Evolutionary conservation across 2,888 invertebrate genomes (phyloP).

Genomic region (Tenthredo distinguenda): DNA sequence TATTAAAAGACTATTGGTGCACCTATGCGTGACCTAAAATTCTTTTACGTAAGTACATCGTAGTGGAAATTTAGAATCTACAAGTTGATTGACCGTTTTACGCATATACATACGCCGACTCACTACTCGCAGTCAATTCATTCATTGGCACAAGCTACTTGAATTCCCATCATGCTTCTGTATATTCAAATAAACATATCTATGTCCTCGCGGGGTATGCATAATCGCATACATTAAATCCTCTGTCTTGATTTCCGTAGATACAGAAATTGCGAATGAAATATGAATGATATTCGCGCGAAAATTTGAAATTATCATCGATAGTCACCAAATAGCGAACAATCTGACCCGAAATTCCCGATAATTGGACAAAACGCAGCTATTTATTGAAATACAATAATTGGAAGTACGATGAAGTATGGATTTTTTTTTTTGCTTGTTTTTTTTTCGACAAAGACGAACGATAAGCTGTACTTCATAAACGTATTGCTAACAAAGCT

Average conservation of each 20-base stretch:
- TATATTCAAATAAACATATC: not conserved
- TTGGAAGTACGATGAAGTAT: not conserved
- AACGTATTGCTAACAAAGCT: constrained; percentile 5
- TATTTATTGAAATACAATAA: not conserved
- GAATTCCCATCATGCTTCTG: not conserved
- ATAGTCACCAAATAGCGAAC: not conserved
- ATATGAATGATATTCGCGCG: not conserved
- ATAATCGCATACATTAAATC: not conserved
- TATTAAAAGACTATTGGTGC: not conserved
- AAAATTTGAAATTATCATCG: not conserved
- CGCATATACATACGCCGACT: not conserved
- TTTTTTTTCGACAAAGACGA: not conserved
- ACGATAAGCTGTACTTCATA: not conserved
- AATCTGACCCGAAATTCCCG: not conserved
- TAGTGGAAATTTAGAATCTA: constrained; percentile 26
- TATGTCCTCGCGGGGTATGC: not conserved
- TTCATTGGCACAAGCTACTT: constrained; percentile 41
- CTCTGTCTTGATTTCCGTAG: not conserved
- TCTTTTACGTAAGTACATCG: not conserved
- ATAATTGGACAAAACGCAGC: not conserved
- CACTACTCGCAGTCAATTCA: constrained; percentile 30
- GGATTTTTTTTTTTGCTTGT: too few species aligned
- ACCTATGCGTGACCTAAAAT: constrained; percentile 3
- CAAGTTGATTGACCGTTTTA: constrained; percentile 37
- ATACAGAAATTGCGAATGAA: not conserved